These are phyloP conservation scores for Spilarctia lutea DNA, from an alignment of 2,888 invertebrate species.

Conservation along the genomic window DNA sequence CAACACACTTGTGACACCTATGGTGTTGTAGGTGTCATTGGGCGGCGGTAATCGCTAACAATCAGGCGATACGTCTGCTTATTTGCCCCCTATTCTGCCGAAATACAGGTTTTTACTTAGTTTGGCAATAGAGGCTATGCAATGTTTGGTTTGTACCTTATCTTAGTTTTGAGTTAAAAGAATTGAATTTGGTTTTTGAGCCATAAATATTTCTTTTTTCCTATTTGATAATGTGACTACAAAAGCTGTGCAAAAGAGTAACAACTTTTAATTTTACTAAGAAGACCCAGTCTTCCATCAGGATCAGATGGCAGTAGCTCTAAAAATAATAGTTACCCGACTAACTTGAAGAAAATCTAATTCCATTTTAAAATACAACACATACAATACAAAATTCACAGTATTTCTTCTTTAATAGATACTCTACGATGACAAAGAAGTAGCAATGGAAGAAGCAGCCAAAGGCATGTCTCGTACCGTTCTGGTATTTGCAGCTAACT, in stretches of 20 bases:
- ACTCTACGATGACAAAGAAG: constrained; percentile 84
- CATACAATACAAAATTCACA: neutral
- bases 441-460: constrained; percentile 89
- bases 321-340: neutral
- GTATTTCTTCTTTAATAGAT: constrained; percentile 69
- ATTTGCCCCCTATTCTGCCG: too few relatives aligned
- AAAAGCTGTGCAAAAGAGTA: too few relatives aligned
- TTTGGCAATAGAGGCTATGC: too few relatives aligned
- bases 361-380: neutral
- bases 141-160: too few relatives aligned
- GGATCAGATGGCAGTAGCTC: neutral
- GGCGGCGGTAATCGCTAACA: too few relatives aligned
- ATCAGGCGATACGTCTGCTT: too few relatives aligned
- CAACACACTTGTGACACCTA: too few relatives aligned
- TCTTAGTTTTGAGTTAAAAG: too few relatives aligned
- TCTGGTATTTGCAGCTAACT: constrained; percentile 91
- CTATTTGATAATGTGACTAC: neutral
- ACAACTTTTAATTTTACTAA: neutral
- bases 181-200: too few relatives aligned
- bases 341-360: neutral
- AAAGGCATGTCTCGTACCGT: constrained; percentile 92
- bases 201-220: too few relatives aligned
- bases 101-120: too few relatives aligned
- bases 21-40: too few relatives aligned
- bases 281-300: neutral